phyloP scores from a whole-genome alignment of 2,888 invertebrate genomes.

The Drosophila barbarae region DNA sequence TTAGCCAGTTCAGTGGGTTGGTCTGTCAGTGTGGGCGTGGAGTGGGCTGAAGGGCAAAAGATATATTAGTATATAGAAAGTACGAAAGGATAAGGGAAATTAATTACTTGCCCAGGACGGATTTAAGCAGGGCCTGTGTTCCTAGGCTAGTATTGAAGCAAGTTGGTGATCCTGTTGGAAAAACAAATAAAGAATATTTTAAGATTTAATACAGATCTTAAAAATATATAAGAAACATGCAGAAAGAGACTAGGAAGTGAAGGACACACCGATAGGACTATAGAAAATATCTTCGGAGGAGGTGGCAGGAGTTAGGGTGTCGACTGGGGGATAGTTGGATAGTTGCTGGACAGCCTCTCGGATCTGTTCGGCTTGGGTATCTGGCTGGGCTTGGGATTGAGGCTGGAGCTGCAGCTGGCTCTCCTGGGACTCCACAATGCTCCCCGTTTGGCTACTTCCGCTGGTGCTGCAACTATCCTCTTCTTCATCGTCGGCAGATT shows the following conservation, averaged over 20 bases:
- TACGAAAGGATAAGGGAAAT: background rate
- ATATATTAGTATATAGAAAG: background rate
- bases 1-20: slow-evolving; percentile 29
- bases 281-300: slow-evolving; percentile 78
- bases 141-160: slow-evolving; percentile 56
- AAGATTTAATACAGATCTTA: background rate
- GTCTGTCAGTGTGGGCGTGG: slow-evolving; percentile 50
- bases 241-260: background rate
- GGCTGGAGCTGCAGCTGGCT: background rate
- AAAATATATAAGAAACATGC: background rate
- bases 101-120: slow-evolving; percentile 45
- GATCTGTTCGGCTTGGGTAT: slow-evolving; percentile 32
- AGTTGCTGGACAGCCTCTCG: slow-evolving; percentile 16
- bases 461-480: slow-evolving; percentile 30
- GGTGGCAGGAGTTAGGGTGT: slow-evolving; percentile 71
- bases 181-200: background rate
- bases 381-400: slow-evolving; percentile 13
- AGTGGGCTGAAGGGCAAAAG: slow-evolving; percentile 46
- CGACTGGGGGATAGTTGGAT: slow-evolving; percentile 44
- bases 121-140: slow-evolving; percentile 43
- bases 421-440: slow-evolving; percentile 22
- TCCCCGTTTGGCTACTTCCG: slow-evolving; percentile 40
- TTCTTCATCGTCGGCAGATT: slow-evolving; percentile 19
- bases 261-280: slow-evolving; percentile 78
- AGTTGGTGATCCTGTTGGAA: slow-evolving; percentile 65